Conservation (phyloP, 2,113 vertebrate genomes). For the Prionailurus bengalensis region DNA sequence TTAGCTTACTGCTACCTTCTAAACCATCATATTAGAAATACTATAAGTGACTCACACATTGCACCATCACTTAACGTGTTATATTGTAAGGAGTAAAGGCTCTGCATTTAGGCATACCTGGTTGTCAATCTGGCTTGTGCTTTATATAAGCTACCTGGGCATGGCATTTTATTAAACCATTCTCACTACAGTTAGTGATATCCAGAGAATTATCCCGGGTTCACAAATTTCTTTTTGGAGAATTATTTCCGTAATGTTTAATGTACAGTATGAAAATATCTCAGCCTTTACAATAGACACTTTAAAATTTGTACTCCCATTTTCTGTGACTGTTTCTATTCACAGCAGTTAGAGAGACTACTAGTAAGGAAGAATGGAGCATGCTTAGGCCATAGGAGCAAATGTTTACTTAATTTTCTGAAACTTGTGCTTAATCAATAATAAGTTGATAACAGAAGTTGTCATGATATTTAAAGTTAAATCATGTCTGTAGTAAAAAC, state of each 20-base stretch:
- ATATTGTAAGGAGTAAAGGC: background rate
- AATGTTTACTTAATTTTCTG: background rate
- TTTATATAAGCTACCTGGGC: background rate
- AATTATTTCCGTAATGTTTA: background rate
- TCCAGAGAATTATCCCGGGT: background rate
- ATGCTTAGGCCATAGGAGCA: background rate
- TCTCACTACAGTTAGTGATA: background rate
- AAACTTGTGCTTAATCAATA: background rate
- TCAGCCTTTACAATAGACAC: background rate
- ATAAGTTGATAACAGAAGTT: background rate
- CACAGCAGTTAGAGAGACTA: background rate
- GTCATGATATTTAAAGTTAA: background rate
- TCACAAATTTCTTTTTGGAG: constrained; percentile 2
- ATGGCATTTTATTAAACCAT: background rate
- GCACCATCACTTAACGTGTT: background rate
- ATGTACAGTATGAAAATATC: background rate
- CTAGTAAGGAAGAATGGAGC: background rate
- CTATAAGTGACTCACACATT: background rate
- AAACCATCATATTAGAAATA: background rate
- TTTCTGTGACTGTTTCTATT: background rate
- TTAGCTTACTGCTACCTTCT: background rate
- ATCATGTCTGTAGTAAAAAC: background rate
- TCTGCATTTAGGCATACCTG: background rate
- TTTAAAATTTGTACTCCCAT: background rate
- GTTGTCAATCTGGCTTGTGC: background rate